phyloP scores from a whole-genome alignment of 37 sponge, comb jelly and placozoan genomes.

The Cliona cf. orientalis region DNA sequence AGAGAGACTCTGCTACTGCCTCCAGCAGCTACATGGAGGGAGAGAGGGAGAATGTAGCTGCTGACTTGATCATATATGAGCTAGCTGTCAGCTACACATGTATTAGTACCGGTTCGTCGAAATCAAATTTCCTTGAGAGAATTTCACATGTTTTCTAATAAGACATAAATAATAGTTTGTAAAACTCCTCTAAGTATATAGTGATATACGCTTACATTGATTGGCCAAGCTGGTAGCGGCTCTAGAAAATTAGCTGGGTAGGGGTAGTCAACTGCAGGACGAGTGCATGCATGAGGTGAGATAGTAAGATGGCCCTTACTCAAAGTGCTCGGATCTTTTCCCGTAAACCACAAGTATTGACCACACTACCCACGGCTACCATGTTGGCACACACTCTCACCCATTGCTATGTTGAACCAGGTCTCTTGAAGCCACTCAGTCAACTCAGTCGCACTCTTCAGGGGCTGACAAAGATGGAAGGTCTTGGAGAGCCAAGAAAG shows the following conservation, averaged over 20 bases:
- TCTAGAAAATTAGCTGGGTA: conserved; percentile 92
- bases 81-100: no score
- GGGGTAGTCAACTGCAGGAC: conserved; percentile 94
- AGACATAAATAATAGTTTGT: no score
- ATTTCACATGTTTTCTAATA: no score
- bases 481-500: conserved; percentile 42
- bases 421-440: conserved; percentile 44
- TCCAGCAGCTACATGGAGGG: conserved; percentile 52
- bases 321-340: no score
- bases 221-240: conserved; percentile 94
- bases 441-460: conserved; percentile 12
- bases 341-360: no score
- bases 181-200: no score
- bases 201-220: no score
- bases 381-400: conserved; percentile 19
- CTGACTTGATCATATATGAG: no score
- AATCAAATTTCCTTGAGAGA: neutral
- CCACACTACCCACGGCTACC: no score
- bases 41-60: neutral
- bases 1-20: conserved; percentile 54
- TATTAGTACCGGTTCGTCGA: neutral
- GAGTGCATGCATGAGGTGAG: no score
- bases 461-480: conserved; percentile 56
- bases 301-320: no score
- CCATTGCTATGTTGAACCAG: conserved; percentile 77